These are phyloP conservation scores for Carcharodon carcharias DNA, from an alignment of 2,797 vertebrate genomes.

Conservation along the genomic window DNA sequence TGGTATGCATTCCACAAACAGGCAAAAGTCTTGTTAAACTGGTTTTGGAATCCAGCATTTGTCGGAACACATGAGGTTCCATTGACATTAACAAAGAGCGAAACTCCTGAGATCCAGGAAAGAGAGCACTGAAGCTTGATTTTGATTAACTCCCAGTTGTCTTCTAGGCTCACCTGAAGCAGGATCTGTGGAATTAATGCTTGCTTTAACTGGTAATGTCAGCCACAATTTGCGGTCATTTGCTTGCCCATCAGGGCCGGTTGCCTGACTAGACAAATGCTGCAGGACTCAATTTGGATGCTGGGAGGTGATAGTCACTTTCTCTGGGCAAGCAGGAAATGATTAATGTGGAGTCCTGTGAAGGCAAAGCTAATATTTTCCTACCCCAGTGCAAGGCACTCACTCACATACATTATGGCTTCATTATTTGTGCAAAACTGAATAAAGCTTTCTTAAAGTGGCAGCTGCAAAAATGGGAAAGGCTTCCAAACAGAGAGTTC, in stretches of 20 bases:
- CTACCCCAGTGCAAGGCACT: background rate
- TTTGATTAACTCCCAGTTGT: slow-evolving; percentile 14
- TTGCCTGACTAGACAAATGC: background rate
- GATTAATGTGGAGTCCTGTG: background rate
- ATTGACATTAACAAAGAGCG: background rate
- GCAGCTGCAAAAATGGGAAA: background rate
- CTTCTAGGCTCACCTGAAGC: background rate
- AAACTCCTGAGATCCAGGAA: background rate
- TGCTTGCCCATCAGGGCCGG: background rate
- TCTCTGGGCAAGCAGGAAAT: background rate
- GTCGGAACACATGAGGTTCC: background rate
- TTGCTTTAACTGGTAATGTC: background rate
- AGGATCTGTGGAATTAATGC: background rate
- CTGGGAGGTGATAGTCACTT: background rate
- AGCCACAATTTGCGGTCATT: background rate
- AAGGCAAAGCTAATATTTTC: background rate
- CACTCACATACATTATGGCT: background rate
- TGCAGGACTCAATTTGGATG: background rate
- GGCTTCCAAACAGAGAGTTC: background rate
- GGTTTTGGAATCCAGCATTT: background rate
- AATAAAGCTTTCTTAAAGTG: background rate
- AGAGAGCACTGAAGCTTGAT: background rate
- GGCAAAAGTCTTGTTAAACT: background rate
- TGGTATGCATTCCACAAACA: background rate
- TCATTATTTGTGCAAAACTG: slow-evolving; percentile 6